Percentiles rank a stretch among this genome's conserved stretches.
Evolutionary conservation across 2,888 invertebrate species (phyloP).

Genomic region (Brenthis daphne): DNA sequence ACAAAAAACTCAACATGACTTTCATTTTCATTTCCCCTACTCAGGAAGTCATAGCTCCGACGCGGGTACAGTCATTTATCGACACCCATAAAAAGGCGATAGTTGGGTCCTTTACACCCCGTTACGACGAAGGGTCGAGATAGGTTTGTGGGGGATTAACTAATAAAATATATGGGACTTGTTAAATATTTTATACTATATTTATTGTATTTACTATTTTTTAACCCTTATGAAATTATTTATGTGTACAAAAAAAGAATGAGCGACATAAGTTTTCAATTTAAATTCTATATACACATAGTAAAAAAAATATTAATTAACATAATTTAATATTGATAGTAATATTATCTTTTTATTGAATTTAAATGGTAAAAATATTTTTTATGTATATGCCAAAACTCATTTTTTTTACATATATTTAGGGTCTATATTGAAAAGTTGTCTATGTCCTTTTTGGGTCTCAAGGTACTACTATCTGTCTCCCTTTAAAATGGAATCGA

Average conservation of each 20-base stretch:
- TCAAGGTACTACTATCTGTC: no score
- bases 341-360: no score
- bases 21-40: slow-evolving; percentile 42
- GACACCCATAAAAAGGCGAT: slow-evolving; percentile 53
- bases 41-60: slow-evolving; percentile 44
- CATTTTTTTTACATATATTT: no score
- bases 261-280: background rate
- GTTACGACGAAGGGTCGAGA: slow-evolving; percentile 39
- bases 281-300: background rate
- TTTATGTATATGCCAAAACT: no score
- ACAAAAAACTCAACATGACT: slow-evolving; percentile 44
- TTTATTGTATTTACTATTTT: slow-evolving; percentile 21
- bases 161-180: slow-evolving; percentile 31
- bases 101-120: slow-evolving; percentile 50
- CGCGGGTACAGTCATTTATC: slow-evolving; percentile 47
- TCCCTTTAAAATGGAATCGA: no score
- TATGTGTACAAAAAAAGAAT: background rate
- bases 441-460: no score
- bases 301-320: no score
- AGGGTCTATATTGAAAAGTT: no score
- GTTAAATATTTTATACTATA: slow-evolving; percentile 29
- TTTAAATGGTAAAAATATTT: no score
- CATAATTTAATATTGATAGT: no score
- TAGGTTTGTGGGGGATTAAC: slow-evolving; percentile 34
- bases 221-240: background rate